phyloP scores from a whole-genome alignment of 2,113 vertebrate genomes.

The Myanophis thanlyinensis region DNA sequence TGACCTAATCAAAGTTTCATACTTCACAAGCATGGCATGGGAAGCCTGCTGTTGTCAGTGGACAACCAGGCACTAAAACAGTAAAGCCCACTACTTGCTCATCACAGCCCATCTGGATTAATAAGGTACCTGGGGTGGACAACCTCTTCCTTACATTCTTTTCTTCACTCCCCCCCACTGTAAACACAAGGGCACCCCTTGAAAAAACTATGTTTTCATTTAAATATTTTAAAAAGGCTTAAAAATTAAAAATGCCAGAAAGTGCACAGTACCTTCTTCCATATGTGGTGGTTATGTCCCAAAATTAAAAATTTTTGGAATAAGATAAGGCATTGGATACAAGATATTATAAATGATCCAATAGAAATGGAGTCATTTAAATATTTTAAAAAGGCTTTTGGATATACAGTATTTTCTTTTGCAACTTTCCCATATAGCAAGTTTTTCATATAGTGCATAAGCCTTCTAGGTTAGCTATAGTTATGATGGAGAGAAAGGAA shows the following conservation, averaged over 20 bases:
- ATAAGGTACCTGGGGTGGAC: neutral
- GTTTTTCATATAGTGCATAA: constrained; percentile 3
- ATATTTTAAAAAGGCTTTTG: neutral
- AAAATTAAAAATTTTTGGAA: no score
- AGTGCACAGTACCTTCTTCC: no score
- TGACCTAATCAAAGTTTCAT: neutral
- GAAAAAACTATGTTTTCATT: neutral
- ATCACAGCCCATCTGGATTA: neutral
- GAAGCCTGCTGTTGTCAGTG: neutral
- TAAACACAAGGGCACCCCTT: neutral
- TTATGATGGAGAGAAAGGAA: constrained; percentile 17
- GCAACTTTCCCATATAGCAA: neutral
- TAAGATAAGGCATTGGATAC: no score
- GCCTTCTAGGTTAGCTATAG: constrained; percentile 15
- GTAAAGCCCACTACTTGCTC: neutral
- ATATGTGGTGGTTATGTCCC: no score
- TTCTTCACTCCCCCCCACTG: neutral
- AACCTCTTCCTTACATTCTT: neutral
- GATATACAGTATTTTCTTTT: neutral
- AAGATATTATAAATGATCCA: no score
- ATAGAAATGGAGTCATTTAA: no score
- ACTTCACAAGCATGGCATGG: neutral
- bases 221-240: neutral
- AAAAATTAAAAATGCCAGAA: no score
- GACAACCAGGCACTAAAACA: neutral